These are phyloP conservation scores for Borostomias antarcticus DNA, from an alignment of 2,797 vertebrate species.

Conservation along the genomic window DNA sequence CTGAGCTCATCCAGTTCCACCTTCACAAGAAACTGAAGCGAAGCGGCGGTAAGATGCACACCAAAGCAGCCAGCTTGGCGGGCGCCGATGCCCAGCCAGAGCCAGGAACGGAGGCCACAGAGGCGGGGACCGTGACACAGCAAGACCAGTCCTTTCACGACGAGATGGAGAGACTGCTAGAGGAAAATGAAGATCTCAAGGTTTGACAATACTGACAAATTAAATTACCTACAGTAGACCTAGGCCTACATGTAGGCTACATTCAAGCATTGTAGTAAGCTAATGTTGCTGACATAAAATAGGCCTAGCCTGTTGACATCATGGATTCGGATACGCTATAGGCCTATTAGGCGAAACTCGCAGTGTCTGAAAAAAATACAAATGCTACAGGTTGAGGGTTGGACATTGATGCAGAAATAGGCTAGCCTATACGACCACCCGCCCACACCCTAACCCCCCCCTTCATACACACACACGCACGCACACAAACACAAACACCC, in stretches of 20 bases:
- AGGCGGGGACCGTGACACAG: slow-evolving; percentile 74
- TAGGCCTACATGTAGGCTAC: too few relatives aligned
- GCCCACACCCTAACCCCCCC: neutral
- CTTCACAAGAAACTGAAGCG: slow-evolving; percentile 76
- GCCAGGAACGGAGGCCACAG: slow-evolving; percentile 63
- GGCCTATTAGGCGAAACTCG: too few relatives aligned
- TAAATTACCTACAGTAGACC: too few relatives aligned
- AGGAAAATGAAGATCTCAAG: slow-evolving; percentile 95
- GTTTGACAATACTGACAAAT: slow-evolving; percentile 63
- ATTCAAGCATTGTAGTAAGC: too few relatives aligned
- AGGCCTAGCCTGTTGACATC: too few relatives aligned
- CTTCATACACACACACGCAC: neutral
- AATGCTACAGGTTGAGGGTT: too few relatives aligned
- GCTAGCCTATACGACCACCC: too few relatives aligned
- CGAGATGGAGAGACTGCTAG: slow-evolving; percentile 88
- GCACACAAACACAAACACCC: too few relatives aligned
- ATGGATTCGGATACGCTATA: too few relatives aligned
- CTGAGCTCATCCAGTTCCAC: slow-evolving; percentile 84
- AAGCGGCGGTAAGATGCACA: slow-evolving; percentile 75
- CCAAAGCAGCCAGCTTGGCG: slow-evolving; percentile 56
- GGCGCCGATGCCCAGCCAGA: slow-evolving; percentile 38
- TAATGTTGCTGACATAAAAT: too few relatives aligned
- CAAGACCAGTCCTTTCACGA: slow-evolving; percentile 85
- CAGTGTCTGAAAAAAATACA: too few relatives aligned
- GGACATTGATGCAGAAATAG: too few relatives aligned